phyloP scores from a whole-genome alignment of 2,113 vertebrate species.

The Spheniscus mendiculus region DNA sequence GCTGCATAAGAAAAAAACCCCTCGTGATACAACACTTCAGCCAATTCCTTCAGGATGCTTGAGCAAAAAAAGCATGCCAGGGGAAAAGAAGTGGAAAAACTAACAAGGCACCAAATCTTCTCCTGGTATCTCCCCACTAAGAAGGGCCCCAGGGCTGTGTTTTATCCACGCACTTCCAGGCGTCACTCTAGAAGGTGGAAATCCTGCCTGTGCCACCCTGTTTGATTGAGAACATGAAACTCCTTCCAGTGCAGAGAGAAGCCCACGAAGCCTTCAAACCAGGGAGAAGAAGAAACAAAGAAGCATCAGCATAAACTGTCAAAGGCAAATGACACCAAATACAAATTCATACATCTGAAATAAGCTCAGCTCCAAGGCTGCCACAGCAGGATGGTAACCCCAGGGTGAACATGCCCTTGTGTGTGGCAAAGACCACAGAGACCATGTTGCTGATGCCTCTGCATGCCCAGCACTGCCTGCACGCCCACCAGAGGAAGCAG shows the following conservation, averaged over 20 bases:
- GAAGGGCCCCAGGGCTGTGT: neutral
- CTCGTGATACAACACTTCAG: neutral
- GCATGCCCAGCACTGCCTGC: neutral
- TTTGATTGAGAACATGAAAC: neutral
- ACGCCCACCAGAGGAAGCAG: neutral
- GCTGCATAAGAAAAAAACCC: neutral
- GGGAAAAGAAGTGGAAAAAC: neutral
- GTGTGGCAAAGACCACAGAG: neutral
- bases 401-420: rapidly evolving
- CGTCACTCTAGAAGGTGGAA: neutral
- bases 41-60: neutral
- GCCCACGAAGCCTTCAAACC: neutral
- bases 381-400: neutral
- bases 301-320: neutral
- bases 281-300: neutral
- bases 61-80: neutral
- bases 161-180: neutral
- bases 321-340: neutral
- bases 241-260: neutral
- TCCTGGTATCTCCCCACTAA: neutral
- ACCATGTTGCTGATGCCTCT: neutral
- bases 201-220: neutral
- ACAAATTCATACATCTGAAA: neutral
- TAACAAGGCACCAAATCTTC: neutral
- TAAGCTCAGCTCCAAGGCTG: neutral